Evolutionary conservation across 2,888 invertebrate genomes (phyloP).

Genomic region (Ptilodon capucinus): DNA sequence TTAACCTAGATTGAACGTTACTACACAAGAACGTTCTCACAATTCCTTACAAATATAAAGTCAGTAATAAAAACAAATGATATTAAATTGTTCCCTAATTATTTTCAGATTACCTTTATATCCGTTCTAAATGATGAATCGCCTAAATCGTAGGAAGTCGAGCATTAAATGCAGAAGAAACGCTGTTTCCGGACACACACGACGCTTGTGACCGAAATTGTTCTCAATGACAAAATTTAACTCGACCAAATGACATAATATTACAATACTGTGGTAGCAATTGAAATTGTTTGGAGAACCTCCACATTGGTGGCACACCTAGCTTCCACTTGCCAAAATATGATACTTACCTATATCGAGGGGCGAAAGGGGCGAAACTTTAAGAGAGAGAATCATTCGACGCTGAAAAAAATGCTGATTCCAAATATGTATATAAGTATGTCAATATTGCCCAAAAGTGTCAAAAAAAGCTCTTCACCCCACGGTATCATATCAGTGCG

Average conservation of each 20-base stretch:
- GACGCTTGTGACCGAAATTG: conserved; percentile 40
- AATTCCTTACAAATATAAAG: conserved; percentile 53
- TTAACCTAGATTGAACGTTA: too few relatives aligned
- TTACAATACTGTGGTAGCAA: background rate
- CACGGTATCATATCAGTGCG: too few relatives aligned
- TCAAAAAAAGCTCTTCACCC: too few relatives aligned
- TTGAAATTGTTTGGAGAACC: background rate
- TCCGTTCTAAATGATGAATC: conserved; percentile 35
- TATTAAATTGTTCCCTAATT: conserved; percentile 48
- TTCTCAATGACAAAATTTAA: background rate
- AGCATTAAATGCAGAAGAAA: conserved; percentile 43
- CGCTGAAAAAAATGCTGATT: too few relatives aligned
- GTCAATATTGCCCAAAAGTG: too few relatives aligned
- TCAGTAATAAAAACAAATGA: conserved; percentile 40
- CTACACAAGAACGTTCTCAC: conserved; percentile 49
- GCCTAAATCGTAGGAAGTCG: conserved; percentile 51
- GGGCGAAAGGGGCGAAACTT: too few relatives aligned
- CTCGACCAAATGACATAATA: background rate
- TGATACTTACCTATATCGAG: too few relatives aligned
- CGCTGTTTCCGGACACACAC: conserved; percentile 65
- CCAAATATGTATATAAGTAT: too few relatives aligned
- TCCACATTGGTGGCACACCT: background rate
- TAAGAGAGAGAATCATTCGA: too few relatives aligned
- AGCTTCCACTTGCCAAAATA: too few relatives aligned
- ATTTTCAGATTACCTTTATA: conserved; percentile 57